Percentiles rank a stretch among this genome's conserved stretches.
phyloP scores from a whole-genome alignment of 2,797 vertebrate genomes.

The Tenualosa ilisha region DNA sequence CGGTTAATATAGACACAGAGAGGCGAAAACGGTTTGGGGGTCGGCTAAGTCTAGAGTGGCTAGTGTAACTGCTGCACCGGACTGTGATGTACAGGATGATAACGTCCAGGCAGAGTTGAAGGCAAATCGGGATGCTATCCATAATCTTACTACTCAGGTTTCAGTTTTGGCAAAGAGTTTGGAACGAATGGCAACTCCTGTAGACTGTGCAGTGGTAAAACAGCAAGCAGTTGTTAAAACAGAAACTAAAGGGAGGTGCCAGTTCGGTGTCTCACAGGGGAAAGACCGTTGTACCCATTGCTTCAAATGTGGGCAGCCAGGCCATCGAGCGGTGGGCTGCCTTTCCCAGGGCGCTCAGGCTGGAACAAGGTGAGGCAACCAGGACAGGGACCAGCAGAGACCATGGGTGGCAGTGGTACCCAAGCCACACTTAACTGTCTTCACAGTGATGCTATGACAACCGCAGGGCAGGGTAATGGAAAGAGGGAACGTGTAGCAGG shows the following conservation, averaged over 20 bases:
- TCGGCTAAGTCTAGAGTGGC: no score
- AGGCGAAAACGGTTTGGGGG: no score
- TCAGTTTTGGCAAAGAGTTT: slow-evolving; percentile 32
- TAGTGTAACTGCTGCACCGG: no score
- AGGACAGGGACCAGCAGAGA: slow-evolving; percentile 43
- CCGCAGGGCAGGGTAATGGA: not conserved
- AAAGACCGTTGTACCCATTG: slow-evolving; percentile 35
- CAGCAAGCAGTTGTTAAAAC: not conserved
- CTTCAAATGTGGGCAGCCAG: slow-evolving; percentile 38
- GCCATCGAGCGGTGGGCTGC: slow-evolving; percentile 38
- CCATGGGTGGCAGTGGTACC: no score
- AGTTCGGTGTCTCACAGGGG: slow-evolving; percentile 14
- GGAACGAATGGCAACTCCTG: not conserved
- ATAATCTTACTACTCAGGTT: slow-evolving; percentile 36
- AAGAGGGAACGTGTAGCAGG: slow-evolving; percentile 25
- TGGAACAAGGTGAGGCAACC: slow-evolving; percentile 29
- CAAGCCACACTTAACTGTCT: not conserved
- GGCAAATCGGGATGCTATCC: slow-evolving; percentile 40
- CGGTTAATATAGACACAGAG: no score
- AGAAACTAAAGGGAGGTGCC: not conserved
- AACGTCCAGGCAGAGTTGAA: slow-evolving; percentile 31
- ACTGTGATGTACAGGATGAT: no score
- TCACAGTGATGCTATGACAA: no score
- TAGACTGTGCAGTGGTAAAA: not conserved
- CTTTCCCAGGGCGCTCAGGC: not conserved